phyloP scores from a whole-genome alignment of 2,888 invertebrate genomes.

The Callimorpha dominula region DNA sequence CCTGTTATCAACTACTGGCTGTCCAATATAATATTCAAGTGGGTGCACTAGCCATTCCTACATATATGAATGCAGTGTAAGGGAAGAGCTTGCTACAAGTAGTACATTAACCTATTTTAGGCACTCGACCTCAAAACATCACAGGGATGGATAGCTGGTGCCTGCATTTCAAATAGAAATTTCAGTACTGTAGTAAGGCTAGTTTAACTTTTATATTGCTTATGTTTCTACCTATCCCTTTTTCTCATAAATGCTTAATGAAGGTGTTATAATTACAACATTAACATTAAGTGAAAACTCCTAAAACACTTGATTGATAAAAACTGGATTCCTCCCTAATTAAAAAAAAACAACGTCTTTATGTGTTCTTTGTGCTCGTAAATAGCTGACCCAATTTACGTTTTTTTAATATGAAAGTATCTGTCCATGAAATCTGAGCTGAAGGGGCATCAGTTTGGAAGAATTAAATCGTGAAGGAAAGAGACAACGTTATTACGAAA shows the following conservation, averaged over 20 bases:
- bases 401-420: too few species aligned
- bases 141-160: conserved; percentile 5
- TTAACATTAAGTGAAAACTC: not conserved
- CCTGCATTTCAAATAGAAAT: not conserved
- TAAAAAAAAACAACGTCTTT: too few species aligned
- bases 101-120: conserved; percentile 49
- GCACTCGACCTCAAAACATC: conserved; percentile 33
- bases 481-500: too few species aligned
- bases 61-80: conserved; percentile 8
- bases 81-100: conserved; percentile 24
- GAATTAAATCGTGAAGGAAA: too few species aligned
- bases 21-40: conserved; percentile 11
- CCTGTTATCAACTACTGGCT: too few species aligned
- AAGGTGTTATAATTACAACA: not conserved
- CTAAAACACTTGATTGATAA: not conserved
- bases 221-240: not conserved
- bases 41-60: conserved; percentile 1
- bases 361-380: too few species aligned
- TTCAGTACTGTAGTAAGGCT: not conserved
- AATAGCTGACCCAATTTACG: too few species aligned
- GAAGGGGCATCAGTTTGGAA: too few species aligned
- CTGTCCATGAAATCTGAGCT: too few species aligned
- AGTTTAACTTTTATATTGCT: too few species aligned
- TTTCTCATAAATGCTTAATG: not conserved
- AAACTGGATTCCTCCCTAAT: not conserved